Conservation (phyloP, 2,888 invertebrate species). For the Synergus umbraculus region DNA sequence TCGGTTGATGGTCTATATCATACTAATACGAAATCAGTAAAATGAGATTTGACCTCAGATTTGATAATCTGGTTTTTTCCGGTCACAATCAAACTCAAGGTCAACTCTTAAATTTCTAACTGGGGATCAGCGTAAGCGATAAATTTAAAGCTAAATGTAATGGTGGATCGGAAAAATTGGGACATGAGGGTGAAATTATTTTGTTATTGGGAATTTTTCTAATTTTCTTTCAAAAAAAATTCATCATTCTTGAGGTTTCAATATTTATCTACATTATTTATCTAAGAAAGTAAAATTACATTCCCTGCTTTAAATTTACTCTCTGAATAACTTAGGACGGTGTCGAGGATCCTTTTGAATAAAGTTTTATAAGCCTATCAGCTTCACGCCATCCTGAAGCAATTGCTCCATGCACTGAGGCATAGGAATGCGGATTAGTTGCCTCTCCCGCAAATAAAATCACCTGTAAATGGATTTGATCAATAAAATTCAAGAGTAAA, state of each 20-base stretch:
- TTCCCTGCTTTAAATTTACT: no score
- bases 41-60: not conserved
- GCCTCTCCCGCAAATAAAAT: slow-evolving; percentile 85
- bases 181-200: no score
- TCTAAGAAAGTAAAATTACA: no score
- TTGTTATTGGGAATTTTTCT: no score
- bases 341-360: not conserved
- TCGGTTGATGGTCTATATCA: not conserved
- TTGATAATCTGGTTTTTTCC: not conserved
- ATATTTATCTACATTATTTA: no score
- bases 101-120: not conserved
- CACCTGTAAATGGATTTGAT: slow-evolving; percentile 66
- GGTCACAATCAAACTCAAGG: not conserved
- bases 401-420: slow-evolving; percentile 85
- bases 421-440: slow-evolving; percentile 80
- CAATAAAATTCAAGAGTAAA: slow-evolving; percentile 6
- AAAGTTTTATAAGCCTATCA: slow-evolving; percentile 77
- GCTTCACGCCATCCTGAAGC: slow-evolving; percentile 86
- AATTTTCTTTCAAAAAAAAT: no score
- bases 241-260: no score
- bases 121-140: no score
- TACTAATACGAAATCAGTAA: not conserved
- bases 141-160: no score
- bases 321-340: no score
- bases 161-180: no score